phyloP scores from a whole-genome alignment of 2,113 vertebrate genomes.

The Ictalurus punctatus region DNA sequence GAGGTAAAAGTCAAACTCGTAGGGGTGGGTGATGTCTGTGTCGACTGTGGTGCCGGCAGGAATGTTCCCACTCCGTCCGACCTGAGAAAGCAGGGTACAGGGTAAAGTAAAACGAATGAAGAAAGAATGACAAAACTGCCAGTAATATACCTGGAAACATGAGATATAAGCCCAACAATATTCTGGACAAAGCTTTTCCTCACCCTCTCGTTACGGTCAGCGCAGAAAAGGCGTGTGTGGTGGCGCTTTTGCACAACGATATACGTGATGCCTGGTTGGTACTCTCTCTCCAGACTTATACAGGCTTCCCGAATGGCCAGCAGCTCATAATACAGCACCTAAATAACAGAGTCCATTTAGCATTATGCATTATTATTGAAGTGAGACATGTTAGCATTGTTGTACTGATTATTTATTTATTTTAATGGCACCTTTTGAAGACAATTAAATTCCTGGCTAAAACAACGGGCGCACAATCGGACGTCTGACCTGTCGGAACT shows the following conservation, averaged over 20 bases:
- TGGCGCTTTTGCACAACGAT: constrained; percentile 97
- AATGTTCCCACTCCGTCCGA: constrained; percentile 96
- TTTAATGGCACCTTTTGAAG: neutral
- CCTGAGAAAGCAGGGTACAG: constrained; percentile 67
- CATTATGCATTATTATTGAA: neutral
- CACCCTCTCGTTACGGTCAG: constrained; percentile 94
- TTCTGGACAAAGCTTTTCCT: constrained; percentile 44
- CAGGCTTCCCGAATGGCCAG: constrained; percentile 95
- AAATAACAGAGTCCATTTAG: neutral
- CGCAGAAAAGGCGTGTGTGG: constrained; percentile 93
- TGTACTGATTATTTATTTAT: neutral
- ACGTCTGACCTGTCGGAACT: constrained; percentile 86
- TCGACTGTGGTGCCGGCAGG: constrained; percentile 96
- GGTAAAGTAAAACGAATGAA: neutral
- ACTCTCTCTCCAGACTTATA: constrained; percentile 94
- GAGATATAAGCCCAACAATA: neutral
- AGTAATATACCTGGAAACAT: neutral
- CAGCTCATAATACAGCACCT: constrained; percentile 96
- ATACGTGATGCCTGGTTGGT: constrained; percentile 96
- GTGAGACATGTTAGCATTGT: neutral
- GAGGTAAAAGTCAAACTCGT: constrained; percentile 99
- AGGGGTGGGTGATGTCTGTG: constrained; percentile 95
- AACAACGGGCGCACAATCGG: neutral
- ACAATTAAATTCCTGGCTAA: neutral
- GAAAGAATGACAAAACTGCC: neutral